Conservation (phyloP, 2,113 vertebrate species). For the Epinephelus lanceolatus region DNA sequence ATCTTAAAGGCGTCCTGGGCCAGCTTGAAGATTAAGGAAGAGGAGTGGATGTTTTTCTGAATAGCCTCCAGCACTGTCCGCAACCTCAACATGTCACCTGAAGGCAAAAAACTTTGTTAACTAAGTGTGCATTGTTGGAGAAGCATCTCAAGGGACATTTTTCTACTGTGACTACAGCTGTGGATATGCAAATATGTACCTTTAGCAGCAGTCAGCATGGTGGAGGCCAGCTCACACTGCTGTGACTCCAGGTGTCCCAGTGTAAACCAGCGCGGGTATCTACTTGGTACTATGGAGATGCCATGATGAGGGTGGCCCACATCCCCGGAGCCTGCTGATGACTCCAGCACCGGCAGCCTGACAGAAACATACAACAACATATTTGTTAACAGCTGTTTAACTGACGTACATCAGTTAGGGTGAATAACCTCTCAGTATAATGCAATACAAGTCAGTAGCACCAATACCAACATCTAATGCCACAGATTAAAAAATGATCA, state of each 20-base stretch:
- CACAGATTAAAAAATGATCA: not conserved
- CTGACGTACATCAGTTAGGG: not conserved
- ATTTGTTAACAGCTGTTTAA: not conserved
- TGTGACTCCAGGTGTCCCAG: slow-evolving; percentile 98
- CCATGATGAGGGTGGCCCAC: slow-evolving; percentile 94
- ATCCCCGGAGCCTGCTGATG: slow-evolving; percentile 89
- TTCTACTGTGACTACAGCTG: not conserved
- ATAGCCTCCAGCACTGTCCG: slow-evolving; percentile 97
- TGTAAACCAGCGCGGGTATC: slow-evolving; percentile 98
- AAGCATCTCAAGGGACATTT: not conserved
- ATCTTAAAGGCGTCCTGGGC: slow-evolving; percentile 99
- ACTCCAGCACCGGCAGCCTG: slow-evolving; percentile 96
- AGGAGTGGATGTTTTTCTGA: slow-evolving; percentile 99
- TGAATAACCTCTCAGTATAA: not conserved
- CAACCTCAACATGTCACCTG: slow-evolving; percentile 95
- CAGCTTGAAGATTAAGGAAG: slow-evolving; percentile 98
- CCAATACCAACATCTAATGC: not conserved
- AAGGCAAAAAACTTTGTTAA: not conserved
- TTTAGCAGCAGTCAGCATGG: slow-evolving; percentile 95
- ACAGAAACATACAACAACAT: not conserved
- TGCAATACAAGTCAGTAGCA: not conserved
- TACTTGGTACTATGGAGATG: slow-evolving; percentile 95
- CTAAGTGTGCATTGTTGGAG: not conserved
- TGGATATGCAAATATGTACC: slow-evolving; percentile 40
- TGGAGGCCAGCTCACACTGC: slow-evolving; percentile 98